These are phyloP conservation scores for Fukomys damarensis DNA, from an alignment of 2,113 vertebrate species.

Conservation along the genomic window DNA sequence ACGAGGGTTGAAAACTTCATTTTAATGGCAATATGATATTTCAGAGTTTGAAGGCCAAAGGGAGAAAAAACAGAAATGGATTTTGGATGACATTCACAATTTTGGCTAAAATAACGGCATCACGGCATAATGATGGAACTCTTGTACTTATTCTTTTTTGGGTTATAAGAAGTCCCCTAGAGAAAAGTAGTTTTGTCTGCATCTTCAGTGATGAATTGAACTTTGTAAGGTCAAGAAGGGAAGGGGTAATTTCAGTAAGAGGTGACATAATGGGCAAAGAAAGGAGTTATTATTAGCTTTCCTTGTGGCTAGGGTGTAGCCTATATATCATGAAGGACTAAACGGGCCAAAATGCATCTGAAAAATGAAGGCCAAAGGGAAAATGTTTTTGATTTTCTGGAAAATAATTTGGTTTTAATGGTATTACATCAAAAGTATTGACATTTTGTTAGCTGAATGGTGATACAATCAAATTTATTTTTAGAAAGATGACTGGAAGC, in stretches of 20 bases:
- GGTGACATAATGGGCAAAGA: not conserved
- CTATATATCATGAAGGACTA: not conserved
- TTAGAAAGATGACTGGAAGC: not conserved
- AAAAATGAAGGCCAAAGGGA: not conserved
- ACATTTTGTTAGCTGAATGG: not conserved
- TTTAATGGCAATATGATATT: too few species aligned
- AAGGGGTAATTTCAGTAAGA: not conserved
- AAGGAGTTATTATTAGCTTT: not conserved
- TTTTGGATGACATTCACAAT: not conserved
- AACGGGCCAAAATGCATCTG: not conserved
- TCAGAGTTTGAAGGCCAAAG: not conserved
- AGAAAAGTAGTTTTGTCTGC: not conserved
- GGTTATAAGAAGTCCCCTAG: not conserved
- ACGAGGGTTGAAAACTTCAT: not conserved
- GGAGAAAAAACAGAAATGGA: not conserved
- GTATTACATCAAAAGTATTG: not conserved
- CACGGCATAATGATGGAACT: not conserved
- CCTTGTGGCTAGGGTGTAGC: not conserved
- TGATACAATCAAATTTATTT: conserved; percentile 4
- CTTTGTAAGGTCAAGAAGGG: not conserved
- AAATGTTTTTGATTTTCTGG: not conserved
- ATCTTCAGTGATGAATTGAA: not conserved
- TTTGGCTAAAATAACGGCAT: not conserved
- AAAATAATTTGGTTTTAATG: conserved; percentile 15
- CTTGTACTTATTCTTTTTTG: not conserved